Evolutionary conservation across 2,797 vertebrate genomes (phyloP), one percentile per base, ranked within the genome.

Genomic region (Octomys mimax): DNA sequence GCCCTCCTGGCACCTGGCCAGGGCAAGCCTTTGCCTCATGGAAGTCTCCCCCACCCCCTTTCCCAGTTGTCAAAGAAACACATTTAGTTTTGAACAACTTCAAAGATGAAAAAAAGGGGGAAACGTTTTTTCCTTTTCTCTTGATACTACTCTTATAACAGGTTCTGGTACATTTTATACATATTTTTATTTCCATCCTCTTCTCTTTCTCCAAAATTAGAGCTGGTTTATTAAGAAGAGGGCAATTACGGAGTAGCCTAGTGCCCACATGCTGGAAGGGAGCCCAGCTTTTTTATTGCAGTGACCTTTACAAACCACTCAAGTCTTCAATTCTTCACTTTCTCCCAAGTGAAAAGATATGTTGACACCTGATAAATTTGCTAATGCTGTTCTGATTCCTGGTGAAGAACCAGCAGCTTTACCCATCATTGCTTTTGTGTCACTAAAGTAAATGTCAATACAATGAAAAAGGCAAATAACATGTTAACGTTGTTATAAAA

Each of bases 271-370:
- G 46, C 36, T n/a, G 79, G 52, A 57, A 46, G 59, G 16, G 49
- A 84, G 66, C 42, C 89, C 39, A 39, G 46, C 46, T 82, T 68
- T 78, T 92, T 66, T 61, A 52, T 26, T 71, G 18, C 82, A 33
- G 0, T 87, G 89, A 85, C 46, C 82, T 95, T 95, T 73, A 39
- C 12, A 78, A 68, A 70, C 2, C 2, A 24, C n/a, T 6, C 66
- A 24, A 16, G 66, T 33, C 59, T 91, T 93, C 68, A 75, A 49
- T 73, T 46, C 86, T 94, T 87, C 24, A 39, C 62, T 82, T 93
- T 86, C 61, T 91, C 5, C 1, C 36, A 33, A 1, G 57, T 16
- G 52, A 73, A 88, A 83, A 39, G 57, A 14, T 14, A 9, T 4
- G 0, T 39, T 39, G 64, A 52, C 36, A 81, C 31, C 14, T 54